These are phyloP conservation scores for Nomada hirtipes DNA, from an alignment of 2,888 invertebrate genomes.

Conservation along the genomic window DNA sequence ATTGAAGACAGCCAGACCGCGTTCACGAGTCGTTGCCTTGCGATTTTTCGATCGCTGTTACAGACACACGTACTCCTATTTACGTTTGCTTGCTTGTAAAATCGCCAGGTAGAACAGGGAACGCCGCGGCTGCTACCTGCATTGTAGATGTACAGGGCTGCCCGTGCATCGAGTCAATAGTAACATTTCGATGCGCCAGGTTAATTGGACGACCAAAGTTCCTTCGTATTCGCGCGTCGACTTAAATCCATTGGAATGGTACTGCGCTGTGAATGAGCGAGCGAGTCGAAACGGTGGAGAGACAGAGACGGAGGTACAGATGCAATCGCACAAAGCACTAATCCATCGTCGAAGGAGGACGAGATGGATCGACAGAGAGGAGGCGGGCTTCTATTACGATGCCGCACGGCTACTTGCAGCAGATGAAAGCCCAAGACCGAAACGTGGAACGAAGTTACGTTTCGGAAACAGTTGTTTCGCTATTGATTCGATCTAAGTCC, in stretches of 20 bases:
- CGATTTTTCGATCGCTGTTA: conserved; percentile 20
- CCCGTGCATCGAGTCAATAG: neutral
- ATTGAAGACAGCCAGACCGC: neutral
- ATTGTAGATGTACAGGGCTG: neutral
- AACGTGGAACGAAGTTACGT: conserved; percentile 21
- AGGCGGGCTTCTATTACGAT: conserved; percentile 2
- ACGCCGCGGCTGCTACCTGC: too few relatives aligned
- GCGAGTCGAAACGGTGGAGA: neutral
- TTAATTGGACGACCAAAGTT: neutral
- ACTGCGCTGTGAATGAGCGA: too few relatives aligned
- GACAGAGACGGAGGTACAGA: neutral
- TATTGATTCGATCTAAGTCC: conserved; percentile 56
- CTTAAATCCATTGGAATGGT: too few relatives aligned
- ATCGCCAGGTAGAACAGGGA: too few relatives aligned
- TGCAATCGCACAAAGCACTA: conserved; percentile 1
- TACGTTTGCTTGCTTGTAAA: too few relatives aligned
- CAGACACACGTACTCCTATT: too few relatives aligned
- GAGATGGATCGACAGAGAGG: neutral
- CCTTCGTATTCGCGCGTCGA: neutral
- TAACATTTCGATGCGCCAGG: neutral
- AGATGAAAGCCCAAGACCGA: conserved; percentile 22
- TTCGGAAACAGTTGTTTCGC: conserved; percentile 49
- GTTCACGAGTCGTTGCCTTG: conserved; percentile 21
- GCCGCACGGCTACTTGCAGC: neutral
- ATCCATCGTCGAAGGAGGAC: neutral